Evolutionary conservation across 1,140 invertebrate genomes (phyloP).

Genomic region (Pachyrhynchus sulphureomaculatus): DNA sequence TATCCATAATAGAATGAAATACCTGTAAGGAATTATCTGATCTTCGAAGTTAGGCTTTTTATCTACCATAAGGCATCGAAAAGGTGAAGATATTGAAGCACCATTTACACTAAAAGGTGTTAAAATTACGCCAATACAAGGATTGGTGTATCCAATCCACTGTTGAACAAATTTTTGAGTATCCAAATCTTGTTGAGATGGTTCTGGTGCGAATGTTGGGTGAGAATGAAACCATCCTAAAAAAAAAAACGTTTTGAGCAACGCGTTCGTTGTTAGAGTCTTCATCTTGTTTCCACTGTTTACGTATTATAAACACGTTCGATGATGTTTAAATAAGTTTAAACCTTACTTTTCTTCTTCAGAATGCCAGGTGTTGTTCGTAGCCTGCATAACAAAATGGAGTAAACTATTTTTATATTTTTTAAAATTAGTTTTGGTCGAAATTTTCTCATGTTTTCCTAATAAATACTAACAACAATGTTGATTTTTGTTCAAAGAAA

Average conservation of each 20-base stretch:
- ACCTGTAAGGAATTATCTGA: slow-evolving; percentile 47
- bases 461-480: too few species aligned
- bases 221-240: slow-evolving; percentile 70
- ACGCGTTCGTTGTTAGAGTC: not conserved
- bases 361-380: too few species aligned
- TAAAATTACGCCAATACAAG: slow-evolving; percentile 62
- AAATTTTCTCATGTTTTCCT: too few species aligned
- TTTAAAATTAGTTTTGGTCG: too few species aligned
- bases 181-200: slow-evolving; percentile 62
- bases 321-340: too few species aligned
- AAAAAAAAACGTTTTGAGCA: slow-evolving; percentile 37
- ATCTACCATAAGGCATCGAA: slow-evolving; percentile 46
- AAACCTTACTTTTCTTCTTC: too few species aligned
- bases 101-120: slow-evolving; percentile 55
- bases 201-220: slow-evolving; percentile 64
- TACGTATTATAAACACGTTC: too few species aligned
- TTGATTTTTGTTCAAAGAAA: too few species aligned
- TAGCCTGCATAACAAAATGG: too few species aligned
- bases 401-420: too few species aligned
- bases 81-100: slow-evolving; percentile 47
- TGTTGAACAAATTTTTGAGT: slow-evolving; percentile 61
- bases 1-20: too few species aligned
- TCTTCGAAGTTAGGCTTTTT: slow-evolving; percentile 43
- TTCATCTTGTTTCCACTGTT: not conserved
- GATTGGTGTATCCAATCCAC: slow-evolving; percentile 57